phyloP scores from a whole-genome alignment of 2,888 invertebrate species.

The Hirtodrosophila duncani region DNA sequence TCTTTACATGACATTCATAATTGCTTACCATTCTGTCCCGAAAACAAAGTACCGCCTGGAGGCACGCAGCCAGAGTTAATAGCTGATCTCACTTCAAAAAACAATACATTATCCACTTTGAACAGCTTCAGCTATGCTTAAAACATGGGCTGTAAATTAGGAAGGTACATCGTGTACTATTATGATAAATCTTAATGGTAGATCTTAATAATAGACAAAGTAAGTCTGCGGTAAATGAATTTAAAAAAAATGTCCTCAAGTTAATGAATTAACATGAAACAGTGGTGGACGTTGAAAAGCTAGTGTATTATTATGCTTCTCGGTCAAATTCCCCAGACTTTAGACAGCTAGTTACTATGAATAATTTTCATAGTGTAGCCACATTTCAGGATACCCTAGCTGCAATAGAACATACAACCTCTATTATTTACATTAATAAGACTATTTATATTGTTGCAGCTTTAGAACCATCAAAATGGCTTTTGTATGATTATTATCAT shows the following conservation, averaged over 20 bases:
- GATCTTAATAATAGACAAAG: background rate
- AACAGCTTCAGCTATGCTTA: background rate
- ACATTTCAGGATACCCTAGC: background rate
- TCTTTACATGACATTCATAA: background rate
- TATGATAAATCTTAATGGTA: background rate
- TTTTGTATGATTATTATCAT: slow-evolving; percentile 5
- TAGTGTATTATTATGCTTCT: background rate
- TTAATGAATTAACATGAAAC: background rate
- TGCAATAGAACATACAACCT: background rate
- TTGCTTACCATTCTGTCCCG: slow-evolving; percentile 6
- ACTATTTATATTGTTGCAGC: background rate
- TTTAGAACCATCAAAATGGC: slow-evolving; percentile 6
- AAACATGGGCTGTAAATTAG: background rate
- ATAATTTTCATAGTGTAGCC: background rate
- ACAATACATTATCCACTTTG: slow-evolving; percentile 3
- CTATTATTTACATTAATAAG: background rate
- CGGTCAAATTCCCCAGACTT: background rate
- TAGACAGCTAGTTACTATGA: slow-evolving; percentile 1
- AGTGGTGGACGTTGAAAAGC: background rate
- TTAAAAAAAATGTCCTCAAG: background rate
- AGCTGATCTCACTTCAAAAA: background rate
- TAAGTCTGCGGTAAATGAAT: background rate
- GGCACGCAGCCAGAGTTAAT: background rate
- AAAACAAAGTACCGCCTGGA: background rate
- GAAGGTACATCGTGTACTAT: background rate